Base-by-base conservation (phyloP, 2,113 vertebrate species). In the Vanacampus margaritifer region DNA sequence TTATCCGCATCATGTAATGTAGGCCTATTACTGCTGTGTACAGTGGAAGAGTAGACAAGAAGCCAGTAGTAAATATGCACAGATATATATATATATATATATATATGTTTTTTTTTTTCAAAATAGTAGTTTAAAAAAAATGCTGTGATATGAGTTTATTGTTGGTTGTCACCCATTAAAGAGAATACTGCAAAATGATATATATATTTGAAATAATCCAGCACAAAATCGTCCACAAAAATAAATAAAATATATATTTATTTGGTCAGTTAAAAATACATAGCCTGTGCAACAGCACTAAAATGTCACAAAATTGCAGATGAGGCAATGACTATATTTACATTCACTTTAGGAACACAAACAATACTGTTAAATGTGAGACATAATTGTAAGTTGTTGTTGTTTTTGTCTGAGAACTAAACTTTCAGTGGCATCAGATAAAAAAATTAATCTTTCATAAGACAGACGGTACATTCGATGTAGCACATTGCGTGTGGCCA, bases 181-280 rank as follows among this genome's bases (percentile, higher is more conserved):
- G 32, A 24, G 35, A 21, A 36, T 19, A 9, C n/a, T 60, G 58
- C 10, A 24, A 26, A 43, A 43, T 14, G n/a, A 32, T 21, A 36
- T 60, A 3, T 36, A 3, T 59, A 5, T 28, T 53, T 74, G 56
- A 37, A 14, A 68, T 21, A 51, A 56, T 64, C 6, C 61, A 41
- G 1, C 7, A 57, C 60, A 9, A 32, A 28, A 54, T 6, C 2
- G 68, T 65, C 43, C 37, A 48, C 43, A 73, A 19, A 73, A 79
- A 76, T 79, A 82, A 73, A 82, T 75, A 76, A 28, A 39, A 23
- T 23, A 23, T 23, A 62, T 26, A 32, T 57, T 32, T 23, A 28
- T 57, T 14, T 57, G 54, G 54, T 57, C 54, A 57, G 26, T 57
- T 32, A 57, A 57, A 46, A 32, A 57, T 57, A 57, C 54, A 57